phyloP scores from a whole-genome alignment of 2,888 invertebrate genomes.

The Hirtodrosophila alboralis region DNA sequence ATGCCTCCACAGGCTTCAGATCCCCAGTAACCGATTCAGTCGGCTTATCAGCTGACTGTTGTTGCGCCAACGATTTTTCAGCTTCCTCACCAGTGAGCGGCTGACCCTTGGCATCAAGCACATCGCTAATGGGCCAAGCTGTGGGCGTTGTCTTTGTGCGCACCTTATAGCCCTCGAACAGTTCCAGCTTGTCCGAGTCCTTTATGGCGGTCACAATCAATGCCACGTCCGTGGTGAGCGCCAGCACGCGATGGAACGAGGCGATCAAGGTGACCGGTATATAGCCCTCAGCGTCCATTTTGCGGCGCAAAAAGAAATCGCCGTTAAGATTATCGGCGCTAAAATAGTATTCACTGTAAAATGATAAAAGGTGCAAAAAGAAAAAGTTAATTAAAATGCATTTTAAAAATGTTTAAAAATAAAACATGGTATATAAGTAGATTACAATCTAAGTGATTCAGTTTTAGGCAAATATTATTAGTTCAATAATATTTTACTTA shows the following conservation, averaged over 20 bases:
- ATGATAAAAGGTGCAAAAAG: constrained; percentile 2
- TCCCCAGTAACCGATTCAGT: constrained; percentile 44
- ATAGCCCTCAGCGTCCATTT: constrained; percentile 98
- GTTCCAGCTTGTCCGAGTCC: constrained; percentile 93
- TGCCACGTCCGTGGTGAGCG: constrained; percentile 92
- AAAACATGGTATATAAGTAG: too few species aligned
- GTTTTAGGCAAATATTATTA: too few species aligned
- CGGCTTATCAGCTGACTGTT: constrained; percentile 34
- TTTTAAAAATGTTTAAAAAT: too few species aligned
- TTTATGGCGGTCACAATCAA: constrained; percentile 93
- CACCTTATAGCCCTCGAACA: constrained; percentile 91
- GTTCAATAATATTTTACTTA: too few species aligned
- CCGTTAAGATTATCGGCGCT: constrained; percentile 97
- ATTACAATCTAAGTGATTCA: too few species aligned
- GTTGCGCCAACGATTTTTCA: constrained; percentile 16
- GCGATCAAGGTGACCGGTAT: constrained; percentile 97
- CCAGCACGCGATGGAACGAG: constrained; percentile 96
- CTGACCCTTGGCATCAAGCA: constrained; percentile 78
- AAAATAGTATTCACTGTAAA: constrained; percentile 98
- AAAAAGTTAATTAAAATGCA: constrained; percentile 8
- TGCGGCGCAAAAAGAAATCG: constrained; percentile 97
- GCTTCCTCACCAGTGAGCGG: constrained; percentile 12
- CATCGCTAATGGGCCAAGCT: constrained; percentile 94
- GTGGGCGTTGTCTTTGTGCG: constrained; percentile 92
- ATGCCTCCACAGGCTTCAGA: constrained; percentile 21